A percentile compares a stretch with the other conserved stretches of the same genome.
Evolutionary conservation across 2,888 invertebrate species (phyloP).

Genomic region (Periphyllus acericola): DNA sequence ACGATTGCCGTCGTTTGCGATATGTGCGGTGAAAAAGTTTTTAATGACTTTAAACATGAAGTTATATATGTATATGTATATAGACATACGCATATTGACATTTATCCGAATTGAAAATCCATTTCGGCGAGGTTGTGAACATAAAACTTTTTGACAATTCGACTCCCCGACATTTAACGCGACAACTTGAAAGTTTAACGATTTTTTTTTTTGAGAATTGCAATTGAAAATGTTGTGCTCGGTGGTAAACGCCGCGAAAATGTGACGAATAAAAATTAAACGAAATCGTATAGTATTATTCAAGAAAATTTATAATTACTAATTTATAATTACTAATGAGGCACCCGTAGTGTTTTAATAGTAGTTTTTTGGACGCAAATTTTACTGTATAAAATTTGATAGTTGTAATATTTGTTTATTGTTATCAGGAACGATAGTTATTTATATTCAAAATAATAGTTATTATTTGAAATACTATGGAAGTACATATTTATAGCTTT

Average conservation of each 20-base stretch:
- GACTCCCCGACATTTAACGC: background rate
- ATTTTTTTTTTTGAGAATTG: background rate
- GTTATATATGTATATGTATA: background rate
- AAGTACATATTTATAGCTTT: no score
- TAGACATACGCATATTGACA: slow-evolving; percentile 3
- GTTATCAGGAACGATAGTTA: no score
- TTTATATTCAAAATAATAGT: no score
- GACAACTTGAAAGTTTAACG: background rate
- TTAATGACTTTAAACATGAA: slow-evolving; percentile 20
- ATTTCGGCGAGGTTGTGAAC: background rate
- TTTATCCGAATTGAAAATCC: slow-evolving; percentile 15
- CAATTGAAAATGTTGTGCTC: background rate
- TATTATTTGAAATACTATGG: no score
- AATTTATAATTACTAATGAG: no score
- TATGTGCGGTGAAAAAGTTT: slow-evolving; percentile 17
- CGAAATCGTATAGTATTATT: background rate
- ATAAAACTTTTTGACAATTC: slow-evolving; percentile 31
- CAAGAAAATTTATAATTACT: no score
- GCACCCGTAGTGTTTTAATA: no score
- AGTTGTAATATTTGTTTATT: no score
- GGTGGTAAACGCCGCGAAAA: background rate
- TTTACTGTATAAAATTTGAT: no score
- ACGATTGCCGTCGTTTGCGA: background rate
- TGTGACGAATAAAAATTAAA: background rate
- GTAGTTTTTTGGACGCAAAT: no score